Base-by-base conservation (phyloP, 2,113 vertebrate genomes). In the Tragelaphus scriptus region DNA sequence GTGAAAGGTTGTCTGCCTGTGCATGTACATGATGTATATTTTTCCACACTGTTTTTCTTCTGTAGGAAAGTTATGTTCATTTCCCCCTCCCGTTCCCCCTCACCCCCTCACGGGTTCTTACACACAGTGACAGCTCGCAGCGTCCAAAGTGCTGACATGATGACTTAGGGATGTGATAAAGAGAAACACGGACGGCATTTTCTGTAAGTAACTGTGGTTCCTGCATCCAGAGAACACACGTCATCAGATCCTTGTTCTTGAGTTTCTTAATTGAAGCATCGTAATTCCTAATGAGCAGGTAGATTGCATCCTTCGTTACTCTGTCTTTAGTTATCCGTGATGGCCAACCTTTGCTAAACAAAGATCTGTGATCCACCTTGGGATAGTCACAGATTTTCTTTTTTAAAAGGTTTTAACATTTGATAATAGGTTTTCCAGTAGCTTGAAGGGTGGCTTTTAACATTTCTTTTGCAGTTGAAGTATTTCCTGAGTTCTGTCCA, bases 121-220 rank as follows among this genome's bases (percentile, higher is more conserved):
- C 89, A 98, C 99, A 4, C 99, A 99, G 98, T 99, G 99, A 98
- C 99, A 99, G 98, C 98, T 99, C 94, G 99, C 99, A 99, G 81
- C 98, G 99, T 95, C 99, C 99, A 96, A 99, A 99, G 98, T 98
- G 99, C 97, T 99, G 98, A 99, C 99, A 2, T 97, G 99, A 86
- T 99, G 99, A 98, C 98, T 0, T 99, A 99, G 97, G 99, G 99
- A 99, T 98, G 99, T 91, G 99, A 99, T 98, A 98, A 99, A 99
- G 99, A 97, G 99, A 99, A 92, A 97, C 93, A 99, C 99, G 98
- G 98, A 99, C 98, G 99, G 99, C 98, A 98, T 99, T 98, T 99
- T 99, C 99, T 99, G 98, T 99, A 97, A 99, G 99, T 99, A 98
- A 97, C 96, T 9, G 53, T 51, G 94, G 81, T 85, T 94, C 96